Evolutionary conservation across 2,797 vertebrate genomes (phyloP).

Genomic region (Rhodeus uyekii): DNA sequence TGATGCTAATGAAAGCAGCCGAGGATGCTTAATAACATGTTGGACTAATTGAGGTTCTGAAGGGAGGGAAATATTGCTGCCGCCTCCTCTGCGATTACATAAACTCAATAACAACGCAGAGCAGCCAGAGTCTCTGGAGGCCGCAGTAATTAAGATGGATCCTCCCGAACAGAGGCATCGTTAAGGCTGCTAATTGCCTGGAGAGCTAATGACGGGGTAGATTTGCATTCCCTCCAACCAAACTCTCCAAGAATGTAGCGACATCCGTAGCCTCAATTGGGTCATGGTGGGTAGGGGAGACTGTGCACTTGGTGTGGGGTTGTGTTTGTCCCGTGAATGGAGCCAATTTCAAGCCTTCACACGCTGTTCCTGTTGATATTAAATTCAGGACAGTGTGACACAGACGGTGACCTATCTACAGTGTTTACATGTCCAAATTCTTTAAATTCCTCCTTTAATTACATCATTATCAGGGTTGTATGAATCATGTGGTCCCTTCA

Average conservation of each 20-base stretch:
- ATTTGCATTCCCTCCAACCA: constrained; percentile 57
- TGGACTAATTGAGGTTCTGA: constrained; percentile 33
- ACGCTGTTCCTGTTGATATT: constrained; percentile 21
- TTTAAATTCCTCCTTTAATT: constrained; percentile 45
- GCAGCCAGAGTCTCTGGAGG: constrained; percentile 59
- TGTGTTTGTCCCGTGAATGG: constrained; percentile 2
- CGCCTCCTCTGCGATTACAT: constrained; percentile 66
- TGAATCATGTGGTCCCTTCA: not conserved
- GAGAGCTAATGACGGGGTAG: constrained; percentile 68
- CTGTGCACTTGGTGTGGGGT: constrained; percentile 17
- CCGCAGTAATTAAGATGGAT: constrained; percentile 68
- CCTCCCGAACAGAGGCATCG: constrained; percentile 67
- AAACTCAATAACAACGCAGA: constrained; percentile 49
- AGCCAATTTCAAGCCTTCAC: constrained; percentile 30
- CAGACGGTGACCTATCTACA: constrained; percentile 5
- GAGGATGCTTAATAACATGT: not conserved
- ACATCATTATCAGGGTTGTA: constrained; percentile 8
- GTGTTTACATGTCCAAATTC: constrained; percentile 39
- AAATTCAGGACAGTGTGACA: constrained; percentile 12
- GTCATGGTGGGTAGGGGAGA: constrained; percentile 52
- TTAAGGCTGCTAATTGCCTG: constrained; percentile 71
- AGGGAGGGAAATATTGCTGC: constrained; percentile 58
- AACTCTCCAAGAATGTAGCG: constrained; percentile 69
- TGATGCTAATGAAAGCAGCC: constrained; percentile 12
- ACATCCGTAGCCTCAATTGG: constrained; percentile 51